Conservation (phyloP, 2,113 vertebrate genomes). For the Willisornis vidua region DNA sequence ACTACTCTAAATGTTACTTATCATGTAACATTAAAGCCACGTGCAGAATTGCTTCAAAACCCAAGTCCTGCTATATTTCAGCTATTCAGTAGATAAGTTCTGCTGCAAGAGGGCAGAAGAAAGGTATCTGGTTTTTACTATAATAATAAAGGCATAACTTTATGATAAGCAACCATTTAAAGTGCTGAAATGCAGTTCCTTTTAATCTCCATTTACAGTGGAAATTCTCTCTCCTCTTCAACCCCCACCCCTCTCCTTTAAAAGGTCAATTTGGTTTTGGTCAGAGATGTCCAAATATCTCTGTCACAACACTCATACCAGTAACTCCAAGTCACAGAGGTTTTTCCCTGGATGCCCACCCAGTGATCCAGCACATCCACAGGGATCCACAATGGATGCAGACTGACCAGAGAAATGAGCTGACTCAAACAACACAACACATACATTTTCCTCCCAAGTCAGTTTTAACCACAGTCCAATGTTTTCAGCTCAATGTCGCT, state of each 20-base stretch:
- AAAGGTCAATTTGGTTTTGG: not conserved
- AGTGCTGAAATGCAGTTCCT: not conserved
- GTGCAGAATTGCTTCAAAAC: not conserved
- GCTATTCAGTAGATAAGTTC: not conserved
- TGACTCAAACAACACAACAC: not conserved
- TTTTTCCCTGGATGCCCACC: not conserved
- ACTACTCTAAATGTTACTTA: not conserved
- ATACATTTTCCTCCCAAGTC: not conserved
- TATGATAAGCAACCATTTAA: not conserved
- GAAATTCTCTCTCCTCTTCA: not conserved
- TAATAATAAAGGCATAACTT: not conserved
- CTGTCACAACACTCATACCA: not conserved
- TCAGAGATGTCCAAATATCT: not conserved
- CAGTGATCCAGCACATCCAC: not conserved
- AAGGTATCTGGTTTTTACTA: fast-evolving
- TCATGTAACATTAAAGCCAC: not conserved
- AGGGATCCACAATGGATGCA: fast-evolving
- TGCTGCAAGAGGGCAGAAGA: not conserved
- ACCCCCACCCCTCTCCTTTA: fast-evolving
- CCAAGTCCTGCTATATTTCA: not conserved
- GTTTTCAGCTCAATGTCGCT: not conserved
- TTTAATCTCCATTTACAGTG: not conserved
- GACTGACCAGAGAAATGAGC: not conserved
- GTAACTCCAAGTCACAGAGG: not conserved
- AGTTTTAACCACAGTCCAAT: not conserved